Evolutionary conservation across 2,113 vertebrate genomes (phyloP).

Genomic region (Calyptomena viridis): DNA sequence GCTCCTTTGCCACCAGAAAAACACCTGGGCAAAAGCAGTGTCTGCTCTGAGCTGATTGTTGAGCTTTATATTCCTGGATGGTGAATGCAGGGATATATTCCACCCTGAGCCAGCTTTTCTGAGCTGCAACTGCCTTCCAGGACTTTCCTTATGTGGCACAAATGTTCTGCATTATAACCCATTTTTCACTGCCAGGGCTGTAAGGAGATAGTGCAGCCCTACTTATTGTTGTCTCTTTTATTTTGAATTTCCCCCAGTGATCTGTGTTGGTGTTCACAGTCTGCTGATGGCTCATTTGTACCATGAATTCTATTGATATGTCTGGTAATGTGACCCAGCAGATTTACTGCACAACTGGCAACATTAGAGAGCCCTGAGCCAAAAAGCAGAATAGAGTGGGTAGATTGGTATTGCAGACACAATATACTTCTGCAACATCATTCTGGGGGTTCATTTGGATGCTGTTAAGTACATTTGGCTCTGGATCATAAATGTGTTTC

Average conservation of each 20-base stretch:
- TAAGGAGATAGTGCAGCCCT: conserved; percentile 63
- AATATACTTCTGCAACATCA: background rate
- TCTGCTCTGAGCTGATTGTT: background rate
- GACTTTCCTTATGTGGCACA: conserved; percentile 65
- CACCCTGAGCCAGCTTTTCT: conserved; percentile 42
- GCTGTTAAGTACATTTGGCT: conserved; percentile 52
- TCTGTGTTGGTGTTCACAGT: conserved; percentile 43
- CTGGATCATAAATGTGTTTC: conserved; percentile 50
- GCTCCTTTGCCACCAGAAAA: background rate
- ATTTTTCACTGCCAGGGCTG: conserved; percentile 62
- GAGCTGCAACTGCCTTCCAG: conserved; percentile 68
- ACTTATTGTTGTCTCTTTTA: conserved; percentile 28
- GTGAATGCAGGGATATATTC: conserved; percentile 4
- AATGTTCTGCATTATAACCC: conserved; percentile 66
- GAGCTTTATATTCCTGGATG: background rate
- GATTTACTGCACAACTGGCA: conserved; percentile 72
- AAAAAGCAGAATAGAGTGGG: conserved; percentile 48
- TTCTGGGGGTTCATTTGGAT: conserved; percentile 34
- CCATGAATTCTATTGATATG: conserved; percentile 55
- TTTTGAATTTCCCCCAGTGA: conserved; percentile 31
- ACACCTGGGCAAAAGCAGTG: background rate
- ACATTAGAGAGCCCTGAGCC: conserved; percentile 54
- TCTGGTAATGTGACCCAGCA: conserved; percentile 67
- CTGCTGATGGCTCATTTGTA: conserved; percentile 69
- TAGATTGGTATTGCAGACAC: conserved; percentile 51